phyloP scores from a whole-genome alignment of 1,140 invertebrate species.

The Cotesia chilonis region DNA sequence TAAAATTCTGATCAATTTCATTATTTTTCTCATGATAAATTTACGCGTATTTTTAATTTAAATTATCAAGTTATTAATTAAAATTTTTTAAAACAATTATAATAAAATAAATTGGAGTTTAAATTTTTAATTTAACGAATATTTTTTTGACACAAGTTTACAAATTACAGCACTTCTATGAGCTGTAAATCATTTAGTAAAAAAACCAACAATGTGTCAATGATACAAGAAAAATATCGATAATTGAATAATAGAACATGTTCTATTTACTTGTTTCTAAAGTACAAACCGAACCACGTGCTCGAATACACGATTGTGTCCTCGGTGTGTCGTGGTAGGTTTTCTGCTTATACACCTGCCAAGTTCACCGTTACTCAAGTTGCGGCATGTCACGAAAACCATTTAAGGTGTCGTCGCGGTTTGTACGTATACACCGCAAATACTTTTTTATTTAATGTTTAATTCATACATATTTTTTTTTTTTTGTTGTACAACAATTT shows the following conservation, averaged over 20 bases:
- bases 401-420: constrained; percentile 35
- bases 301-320: constrained; percentile 7
- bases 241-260: not conserved
- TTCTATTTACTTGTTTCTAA: not conserved
- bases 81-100: no score
- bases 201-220: no score
- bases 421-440: not conserved
- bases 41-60: no score
- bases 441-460: constrained; percentile 1
- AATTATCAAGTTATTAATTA: no score
- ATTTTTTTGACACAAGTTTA: no score
- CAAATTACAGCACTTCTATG: no score
- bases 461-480: not conserved
- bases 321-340: constrained; percentile 16
- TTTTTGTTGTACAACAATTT: not conserved
- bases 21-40: no score
- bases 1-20: no score
- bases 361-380: constrained; percentile 31
- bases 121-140: no score
- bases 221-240: no score
- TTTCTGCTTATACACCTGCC: constrained; percentile 37
- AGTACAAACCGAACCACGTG: constrained; percentile 16
- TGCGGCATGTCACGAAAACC: constrained; percentile 36
- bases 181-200: no score
- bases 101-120: no score